Evolutionary conservation across 2,113 vertebrate genomes (phyloP).

Genomic region (Crotalus helleri): DNA sequence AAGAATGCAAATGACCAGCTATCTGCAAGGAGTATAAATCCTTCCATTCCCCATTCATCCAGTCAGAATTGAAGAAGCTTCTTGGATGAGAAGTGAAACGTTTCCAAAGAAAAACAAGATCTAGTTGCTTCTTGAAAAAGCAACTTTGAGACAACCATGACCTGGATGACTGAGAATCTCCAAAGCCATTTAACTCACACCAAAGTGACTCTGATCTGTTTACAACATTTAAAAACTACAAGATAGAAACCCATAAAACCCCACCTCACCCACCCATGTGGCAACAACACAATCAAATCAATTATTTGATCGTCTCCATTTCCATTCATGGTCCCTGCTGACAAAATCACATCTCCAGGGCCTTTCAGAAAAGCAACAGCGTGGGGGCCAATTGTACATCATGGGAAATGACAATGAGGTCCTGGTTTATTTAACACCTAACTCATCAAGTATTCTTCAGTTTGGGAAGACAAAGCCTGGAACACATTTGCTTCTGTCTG

Average conservation of each 20-base stretch:
- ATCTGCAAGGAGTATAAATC: no score
- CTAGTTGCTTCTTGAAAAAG: no score
- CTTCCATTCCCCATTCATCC: no score
- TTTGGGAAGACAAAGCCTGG: constrained; percentile 5
- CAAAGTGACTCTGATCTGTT: background rate
- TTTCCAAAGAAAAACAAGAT: no score
- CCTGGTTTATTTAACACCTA: constrained; percentile 33
- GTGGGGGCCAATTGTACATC: background rate
- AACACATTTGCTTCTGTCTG: constrained; percentile 25
- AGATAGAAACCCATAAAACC: background rate
- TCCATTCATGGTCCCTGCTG: background rate
- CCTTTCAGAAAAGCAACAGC: background rate
- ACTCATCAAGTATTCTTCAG: constrained; percentile 34
- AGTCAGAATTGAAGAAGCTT: no score
- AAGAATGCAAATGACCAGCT: no score
- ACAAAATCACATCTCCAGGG: background rate
- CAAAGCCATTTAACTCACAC: background rate
- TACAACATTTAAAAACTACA: background rate
- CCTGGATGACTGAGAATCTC: no score
- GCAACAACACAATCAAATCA: background rate
- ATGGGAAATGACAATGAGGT: constrained; percentile 18
- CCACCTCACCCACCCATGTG: background rate
- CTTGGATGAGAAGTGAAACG: no score
- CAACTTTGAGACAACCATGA: no score
- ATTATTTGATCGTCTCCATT: background rate